Base-by-base conservation (phyloP, 2,888 invertebrate species). In the Panorpa germanica region DNA sequence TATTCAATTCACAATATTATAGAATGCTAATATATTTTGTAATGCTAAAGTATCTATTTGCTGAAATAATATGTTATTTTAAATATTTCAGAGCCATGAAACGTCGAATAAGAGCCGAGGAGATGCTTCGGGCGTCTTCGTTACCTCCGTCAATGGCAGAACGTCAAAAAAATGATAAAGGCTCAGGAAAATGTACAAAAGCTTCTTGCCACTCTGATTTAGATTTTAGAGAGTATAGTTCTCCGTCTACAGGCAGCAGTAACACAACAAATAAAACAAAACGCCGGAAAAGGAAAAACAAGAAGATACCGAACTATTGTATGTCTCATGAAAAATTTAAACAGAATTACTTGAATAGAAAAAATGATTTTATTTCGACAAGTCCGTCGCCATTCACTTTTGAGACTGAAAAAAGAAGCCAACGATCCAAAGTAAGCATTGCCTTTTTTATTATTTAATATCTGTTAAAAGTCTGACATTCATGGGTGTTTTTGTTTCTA, bases 131-230 rank as follows among this genome's bases (percentile, higher is more conserved):
- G 35, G 60, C 61, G 2, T 63, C 76, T 0, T 67, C 65, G 19
- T 53, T 70, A 34, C 76, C 76, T 1, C 70, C 71, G 0, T 65
- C 65, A 2, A 74, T 74, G 71, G 71, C 69, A 0, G 57, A 65
- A 30, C 54, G 74, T 16, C 72, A 74, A 39, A 49, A 46, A 38
- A 29, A 32, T 9, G 27, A 13, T 4, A 23, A 28, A 17, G 32
- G 28, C n/a, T n/a, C n/a, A n/a, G n/a, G n/a, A 11, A 21, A 21
- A 4, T 21, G 4, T n/a, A n/a, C n/a, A n/a, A n/a, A n/a, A n/a
- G n/a, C n/a, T n/a, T n/a, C n/a, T n/a, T n/a, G n/a, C n/a, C n/a
- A n/a, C n/a, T n/a, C n/a, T n/a, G 16, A 24, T 12, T 21, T 28
- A 33, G 18, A 20, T 20, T 20, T n/a, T 29, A 22, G 25, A 28